phyloP scores from a whole-genome alignment of 2,888 invertebrate species.

The Cerastoderma edule region DNA sequence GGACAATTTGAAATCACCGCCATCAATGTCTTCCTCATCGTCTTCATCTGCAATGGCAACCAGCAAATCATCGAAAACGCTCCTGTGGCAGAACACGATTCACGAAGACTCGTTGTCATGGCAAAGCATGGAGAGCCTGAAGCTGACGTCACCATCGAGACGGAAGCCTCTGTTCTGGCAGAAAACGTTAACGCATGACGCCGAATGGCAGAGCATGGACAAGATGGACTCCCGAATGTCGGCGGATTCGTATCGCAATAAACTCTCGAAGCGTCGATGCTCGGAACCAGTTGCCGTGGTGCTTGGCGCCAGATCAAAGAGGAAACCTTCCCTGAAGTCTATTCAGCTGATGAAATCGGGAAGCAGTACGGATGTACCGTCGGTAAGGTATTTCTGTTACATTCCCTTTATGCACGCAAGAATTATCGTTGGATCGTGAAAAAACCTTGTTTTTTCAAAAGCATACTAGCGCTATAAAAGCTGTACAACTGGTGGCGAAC shows the following conservation, averaged over 20 bases:
- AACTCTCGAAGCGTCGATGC: constrained; percentile 36
- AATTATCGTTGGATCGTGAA: no score
- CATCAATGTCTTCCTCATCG: constrained; percentile 6
- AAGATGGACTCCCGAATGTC: constrained; percentile 14
- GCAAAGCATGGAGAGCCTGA: constrained; percentile 41
- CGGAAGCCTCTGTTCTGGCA: constrained; percentile 19
- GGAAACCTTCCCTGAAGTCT: constrained; percentile 51
- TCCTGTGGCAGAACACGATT: constrained; percentile 48
- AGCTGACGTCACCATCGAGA: constrained; percentile 4
- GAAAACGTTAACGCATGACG: constrained; percentile 13
- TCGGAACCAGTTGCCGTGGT: constrained; percentile 47
- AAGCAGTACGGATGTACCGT: constrained; percentile 48
- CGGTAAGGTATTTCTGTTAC: constrained; percentile 38
- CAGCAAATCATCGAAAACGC: constrained; percentile 18
- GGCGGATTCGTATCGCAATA: constrained; percentile 29
- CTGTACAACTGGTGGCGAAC: no score
- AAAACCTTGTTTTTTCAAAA: no score
- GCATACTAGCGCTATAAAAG: no score
- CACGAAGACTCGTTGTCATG: constrained; percentile 46
- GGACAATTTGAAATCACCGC: constrained; percentile 19
- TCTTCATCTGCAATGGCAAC: constrained; percentile 6
- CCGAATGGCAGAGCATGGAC: constrained; percentile 24
- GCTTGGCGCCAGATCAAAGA: constrained; percentile 23
- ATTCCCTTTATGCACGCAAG: no score
- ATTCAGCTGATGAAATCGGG: constrained; percentile 52